These are phyloP conservation scores for Clepsis dumicolana DNA, from an alignment of 2,888 invertebrate genomes.

Conservation along the genomic window DNA sequence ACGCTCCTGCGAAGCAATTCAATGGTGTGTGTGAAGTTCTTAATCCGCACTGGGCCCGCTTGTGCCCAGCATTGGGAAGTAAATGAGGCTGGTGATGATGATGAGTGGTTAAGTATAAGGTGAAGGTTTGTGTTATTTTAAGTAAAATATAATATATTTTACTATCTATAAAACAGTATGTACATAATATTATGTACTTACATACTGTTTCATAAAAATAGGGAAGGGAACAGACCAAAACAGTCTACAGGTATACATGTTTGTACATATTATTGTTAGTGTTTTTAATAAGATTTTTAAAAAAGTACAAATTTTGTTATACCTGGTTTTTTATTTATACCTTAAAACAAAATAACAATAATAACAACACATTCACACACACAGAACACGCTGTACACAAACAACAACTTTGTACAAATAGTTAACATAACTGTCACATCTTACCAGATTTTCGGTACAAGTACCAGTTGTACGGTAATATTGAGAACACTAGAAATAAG, in stretches of 20 bases:
- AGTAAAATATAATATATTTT: background rate
- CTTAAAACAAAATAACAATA: slow-evolving; percentile 61
- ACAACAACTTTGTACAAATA: slow-evolving; percentile 42
- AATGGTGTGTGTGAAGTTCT: too few relatives aligned
- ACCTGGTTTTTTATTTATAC: slow-evolving; percentile 51
- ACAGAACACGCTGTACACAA: slow-evolving; percentile 45
- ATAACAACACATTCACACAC: slow-evolving; percentile 51
- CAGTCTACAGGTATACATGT: background rate
- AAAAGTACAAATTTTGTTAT: background rate
- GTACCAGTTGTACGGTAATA: slow-evolving; percentile 12
- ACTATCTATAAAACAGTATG: too few relatives aligned
- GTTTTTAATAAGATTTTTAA: background rate
- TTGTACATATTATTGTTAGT: background rate
- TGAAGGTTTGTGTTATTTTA: background rate
- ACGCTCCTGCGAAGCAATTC: too few relatives aligned
- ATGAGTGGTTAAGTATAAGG: background rate
- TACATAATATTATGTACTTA: too few relatives aligned
- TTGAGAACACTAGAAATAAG: background rate
- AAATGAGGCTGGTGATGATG: background rate
- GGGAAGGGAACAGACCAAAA: too few relatives aligned
- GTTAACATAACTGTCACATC: slow-evolving; percentile 41
- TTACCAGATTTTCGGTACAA: slow-evolving; percentile 7
- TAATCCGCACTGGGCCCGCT: too few relatives aligned
- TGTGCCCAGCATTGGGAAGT: too few relatives aligned
- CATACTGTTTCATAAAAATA: too few relatives aligned